Percentiles rank a stretch among this genome's conserved stretches.
Conservation (phyloP, 1,140 invertebrate genomes). For the Cylas formicarius region DNA sequence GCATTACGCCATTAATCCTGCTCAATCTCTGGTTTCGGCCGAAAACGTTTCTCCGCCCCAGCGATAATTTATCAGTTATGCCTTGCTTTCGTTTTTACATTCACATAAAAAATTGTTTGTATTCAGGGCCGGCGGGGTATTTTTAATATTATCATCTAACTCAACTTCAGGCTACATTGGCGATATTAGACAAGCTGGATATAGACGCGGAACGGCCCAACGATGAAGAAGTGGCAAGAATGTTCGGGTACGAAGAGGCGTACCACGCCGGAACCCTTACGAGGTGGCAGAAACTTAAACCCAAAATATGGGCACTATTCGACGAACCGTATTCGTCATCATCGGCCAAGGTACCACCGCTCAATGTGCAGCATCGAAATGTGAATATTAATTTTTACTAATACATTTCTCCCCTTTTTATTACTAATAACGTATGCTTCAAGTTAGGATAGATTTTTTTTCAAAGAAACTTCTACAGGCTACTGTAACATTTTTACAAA, state of each 20-base stretch:
- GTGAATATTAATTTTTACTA: conserved; percentile 36
- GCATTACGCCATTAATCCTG: no score
- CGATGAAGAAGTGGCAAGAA: conserved; percentile 92
- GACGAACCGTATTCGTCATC: conserved; percentile 97
- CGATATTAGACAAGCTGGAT: conserved; percentile 90
- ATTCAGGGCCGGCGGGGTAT: neutral
- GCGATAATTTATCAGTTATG: no score
- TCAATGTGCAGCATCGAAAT: conserved; percentile 37
- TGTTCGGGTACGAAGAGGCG: conserved; percentile 97
- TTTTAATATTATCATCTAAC: no score
- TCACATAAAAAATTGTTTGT: neutral
- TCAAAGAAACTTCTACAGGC: no score
- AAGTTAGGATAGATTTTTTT: no score
- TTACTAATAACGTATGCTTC: no score
- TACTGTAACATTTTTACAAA: no score
- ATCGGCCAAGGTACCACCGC: conserved; percentile 77
- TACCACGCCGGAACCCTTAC: conserved; percentile 78
- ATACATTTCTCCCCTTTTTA: conserved; percentile 6
- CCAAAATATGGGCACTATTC: conserved; percentile 97
- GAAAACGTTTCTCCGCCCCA: no score
- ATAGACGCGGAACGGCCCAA: conserved; percentile 94
- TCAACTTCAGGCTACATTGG: conserved; percentile 86
- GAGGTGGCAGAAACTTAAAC: conserved; percentile 90
- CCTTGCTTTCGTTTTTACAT: no score
- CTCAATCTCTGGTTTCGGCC: no score